Evolutionary conservation across 1,140 invertebrate species (phyloP), one percentile per base, ranked within the genome.

Genomic region (Trachymyrmex cornetzi): DNA sequence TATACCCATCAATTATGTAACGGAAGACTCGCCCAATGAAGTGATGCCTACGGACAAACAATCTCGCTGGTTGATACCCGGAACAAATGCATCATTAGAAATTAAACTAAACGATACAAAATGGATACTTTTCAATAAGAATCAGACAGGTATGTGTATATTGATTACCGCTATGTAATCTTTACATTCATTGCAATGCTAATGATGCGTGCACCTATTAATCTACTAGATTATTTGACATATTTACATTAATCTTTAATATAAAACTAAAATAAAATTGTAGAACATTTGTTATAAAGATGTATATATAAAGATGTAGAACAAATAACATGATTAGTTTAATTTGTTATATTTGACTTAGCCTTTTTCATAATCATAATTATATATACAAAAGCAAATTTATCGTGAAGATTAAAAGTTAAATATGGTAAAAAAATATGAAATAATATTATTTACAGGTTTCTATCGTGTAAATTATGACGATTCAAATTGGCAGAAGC

Each of bases 71-170:
- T 30, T 94, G 16, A 19, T 9, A 16, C 72, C 61, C 11, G 30
- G 71, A 1, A 71, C 82, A 92, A 0, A 64, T n/a, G 88, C 88
- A 4, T 71, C 77, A 27, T 0, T 50, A 50, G 22, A 69, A n/a
- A n/a, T n/a, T 24, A 30, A 24, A 30, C 91, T 27, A 89, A 90
- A 0, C 53, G 69, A 80, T 0, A 92, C 72, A 66, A 1, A 92
- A 22, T 97, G 96, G 96, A 88, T 97, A 12, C 93, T 97, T 16
- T 93, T 97, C 53, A 97, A 97, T 81, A 96, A 95, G 71, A 96
- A 96, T 82, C 96, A 96, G 88, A 96, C 95, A 67, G 96, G 96
- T 96, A 92, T 71, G 84, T 85, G 48, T 63, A 7, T 9, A n/a
- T 48, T 38, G 5, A 27, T 61, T 30, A 34, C 6, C 1, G 5